phyloP scores from a whole-genome alignment of 1,140 invertebrate species.

The Drosophila asahinai region DNA sequence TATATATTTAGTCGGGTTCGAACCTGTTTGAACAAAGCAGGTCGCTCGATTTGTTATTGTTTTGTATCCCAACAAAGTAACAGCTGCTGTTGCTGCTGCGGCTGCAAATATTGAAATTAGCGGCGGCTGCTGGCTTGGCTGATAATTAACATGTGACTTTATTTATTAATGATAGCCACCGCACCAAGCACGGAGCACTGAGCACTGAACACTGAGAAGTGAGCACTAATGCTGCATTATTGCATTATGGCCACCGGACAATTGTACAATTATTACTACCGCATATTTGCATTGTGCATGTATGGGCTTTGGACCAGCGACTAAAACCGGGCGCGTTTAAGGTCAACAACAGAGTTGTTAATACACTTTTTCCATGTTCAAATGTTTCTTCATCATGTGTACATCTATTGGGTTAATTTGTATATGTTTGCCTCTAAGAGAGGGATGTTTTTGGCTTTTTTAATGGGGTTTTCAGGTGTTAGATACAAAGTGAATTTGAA shows the following conservation, averaged over 20 bases:
- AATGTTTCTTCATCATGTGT: conserved; percentile 19
- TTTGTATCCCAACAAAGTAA: conserved; percentile 26
- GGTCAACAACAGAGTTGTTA: conserved; percentile 50
- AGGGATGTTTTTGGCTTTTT: background rate
- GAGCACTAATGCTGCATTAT: conserved; percentile 55
- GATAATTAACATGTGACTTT: conserved; percentile 77
- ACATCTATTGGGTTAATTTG: background rate
- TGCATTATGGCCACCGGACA: conserved; percentile 27
- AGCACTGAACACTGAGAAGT: conserved; percentile 23
- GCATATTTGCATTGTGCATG: conserved; percentile 54
- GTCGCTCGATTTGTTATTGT: conserved; percentile 48
- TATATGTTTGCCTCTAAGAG: background rate
- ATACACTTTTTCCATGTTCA: conserved; percentile 12
- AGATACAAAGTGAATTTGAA: background rate
- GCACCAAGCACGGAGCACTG: conserved; percentile 19
- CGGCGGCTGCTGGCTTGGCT: conserved; percentile 48
- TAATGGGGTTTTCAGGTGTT: background rate
- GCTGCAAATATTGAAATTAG: conserved; percentile 74
- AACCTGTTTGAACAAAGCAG: conserved; percentile 78
- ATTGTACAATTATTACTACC: conserved; percentile 41
- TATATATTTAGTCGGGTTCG: conserved; percentile 59
- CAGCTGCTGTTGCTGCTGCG: conserved; percentile 22
- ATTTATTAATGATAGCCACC: conserved; percentile 52
- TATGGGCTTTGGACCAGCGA: conserved; percentile 2
- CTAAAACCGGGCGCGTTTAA: conserved; percentile 24